Evolutionary conservation across 2,888 invertebrate species (phyloP), one percentile per base, ranked within the genome.

Genomic region (Drosophila vallismaia): DNA sequence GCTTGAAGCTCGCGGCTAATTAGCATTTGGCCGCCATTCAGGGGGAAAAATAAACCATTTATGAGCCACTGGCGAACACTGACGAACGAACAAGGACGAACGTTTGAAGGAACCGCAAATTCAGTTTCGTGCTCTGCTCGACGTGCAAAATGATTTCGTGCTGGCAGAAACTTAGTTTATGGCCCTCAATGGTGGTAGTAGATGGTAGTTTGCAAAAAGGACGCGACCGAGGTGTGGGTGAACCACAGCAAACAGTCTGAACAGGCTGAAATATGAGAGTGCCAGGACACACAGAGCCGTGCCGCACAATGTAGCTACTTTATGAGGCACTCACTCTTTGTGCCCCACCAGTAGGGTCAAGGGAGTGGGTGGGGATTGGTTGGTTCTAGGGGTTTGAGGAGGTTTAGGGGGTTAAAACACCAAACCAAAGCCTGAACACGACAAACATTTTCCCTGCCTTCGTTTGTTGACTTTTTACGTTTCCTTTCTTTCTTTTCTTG

Each of bases 121-220:
- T 85, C 77, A 82, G 88, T 88, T 88, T 76, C 77, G 76, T 84
- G 86, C 58, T 40, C 58, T 1, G 19, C 19, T 56, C 40, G 52
- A 76, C 74, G 75, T 75, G 77, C 78, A 77, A 75, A 83, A 74
- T 75, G 67, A 81, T 64, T 68, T 57, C 70, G 70, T 68, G 68
- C 50, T 58, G 59, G 63, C 57, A 56, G 6, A 50, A 72, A 74
- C 71, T 78, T 80, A 69, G 74, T 84, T 86, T 86, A 84, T 84
- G 74, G 44, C 81, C 52, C 45, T 52, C 66, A 44, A 59, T 4
- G 44, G 31, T 12, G 48, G 26, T 6, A 12, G 50, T 4, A 29
- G 36, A 24, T 6, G n/a, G 50, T 2, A 36, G n/a, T 29, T 26
- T 7, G 10, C 9, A 9, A 28, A 44, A 44, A 24, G 19, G 24